phyloP scores from a whole-genome alignment of 2,113 vertebrate genomes.

The Corythornis vintsioides region DNA sequence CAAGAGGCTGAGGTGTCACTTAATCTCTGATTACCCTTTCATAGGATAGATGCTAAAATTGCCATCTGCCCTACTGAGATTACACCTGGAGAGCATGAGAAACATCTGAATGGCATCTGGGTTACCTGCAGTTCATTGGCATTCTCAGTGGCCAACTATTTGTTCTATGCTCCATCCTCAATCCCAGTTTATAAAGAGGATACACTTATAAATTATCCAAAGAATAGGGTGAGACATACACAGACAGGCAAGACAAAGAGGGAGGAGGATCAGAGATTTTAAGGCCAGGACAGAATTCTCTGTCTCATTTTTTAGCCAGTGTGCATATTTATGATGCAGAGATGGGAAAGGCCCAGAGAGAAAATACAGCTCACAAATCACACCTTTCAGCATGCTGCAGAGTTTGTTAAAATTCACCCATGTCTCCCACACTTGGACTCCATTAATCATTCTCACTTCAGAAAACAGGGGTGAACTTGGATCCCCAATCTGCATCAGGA shows the following conservation, averaged over 20 bases:
- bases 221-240: background rate
- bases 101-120: background rate
- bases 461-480: background rate
- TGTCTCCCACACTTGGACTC: background rate
- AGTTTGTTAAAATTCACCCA: constrained; percentile 40
- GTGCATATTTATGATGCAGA: background rate
- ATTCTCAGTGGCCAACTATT: background rate
- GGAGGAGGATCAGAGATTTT: background rate
- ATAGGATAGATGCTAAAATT: background rate
- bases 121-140: background rate
- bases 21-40: background rate
- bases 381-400: background rate
- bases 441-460: constrained; percentile 50
- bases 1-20: background rate
- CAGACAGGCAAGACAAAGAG: background rate
- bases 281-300: background rate
- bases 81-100: background rate
- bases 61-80: background rate
- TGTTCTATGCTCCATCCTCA: background rate
- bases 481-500: background rate
- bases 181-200: background rate
- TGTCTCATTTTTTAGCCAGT: background rate
- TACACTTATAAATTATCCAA: background rate
- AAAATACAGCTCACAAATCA: constrained; percentile 34
- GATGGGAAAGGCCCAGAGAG: constrained; percentile 8